phyloP scores from a whole-genome alignment of 2,888 invertebrate species.

The Ferdinandea cuprea region DNA sequence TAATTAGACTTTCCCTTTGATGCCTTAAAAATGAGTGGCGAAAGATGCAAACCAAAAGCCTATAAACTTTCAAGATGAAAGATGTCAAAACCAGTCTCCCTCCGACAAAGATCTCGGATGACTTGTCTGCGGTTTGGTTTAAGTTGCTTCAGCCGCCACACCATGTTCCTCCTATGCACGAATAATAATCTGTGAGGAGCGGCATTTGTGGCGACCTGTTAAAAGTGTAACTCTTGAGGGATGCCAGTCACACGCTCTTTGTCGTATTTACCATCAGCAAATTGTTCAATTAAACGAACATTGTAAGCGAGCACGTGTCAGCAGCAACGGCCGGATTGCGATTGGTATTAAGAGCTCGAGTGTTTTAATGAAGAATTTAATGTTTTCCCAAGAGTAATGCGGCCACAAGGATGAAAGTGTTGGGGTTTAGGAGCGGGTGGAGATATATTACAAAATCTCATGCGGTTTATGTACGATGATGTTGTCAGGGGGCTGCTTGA shows the following conservation, averaged over 20 bases:
- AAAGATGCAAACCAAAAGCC: background rate
- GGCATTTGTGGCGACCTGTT: background rate
- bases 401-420: too few relatives aligned
- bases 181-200: background rate
- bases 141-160: background rate
- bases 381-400: background rate
- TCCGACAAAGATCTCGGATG: background rate
- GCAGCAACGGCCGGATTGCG: background rate
- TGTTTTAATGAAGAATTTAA: background rate
- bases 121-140: slow-evolving; percentile 7
- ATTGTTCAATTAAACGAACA: slow-evolving; percentile 15
- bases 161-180: too few relatives aligned
- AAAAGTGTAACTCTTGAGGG: background rate
- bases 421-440: background rate
- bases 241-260: slow-evolving; percentile 7
- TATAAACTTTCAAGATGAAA: background rate
- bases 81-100: slow-evolving; percentile 3
- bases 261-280: background rate
- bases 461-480: background rate
- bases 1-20: slow-evolving; percentile 9
- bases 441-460: background rate
- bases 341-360: background rate
- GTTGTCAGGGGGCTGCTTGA: background rate
- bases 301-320: background rate
- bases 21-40: background rate